Evolutionary conservation across 2,888 invertebrate genomes (phyloP), one percentile per base, ranked within the genome.

Genomic region (Actias luna): DNA sequence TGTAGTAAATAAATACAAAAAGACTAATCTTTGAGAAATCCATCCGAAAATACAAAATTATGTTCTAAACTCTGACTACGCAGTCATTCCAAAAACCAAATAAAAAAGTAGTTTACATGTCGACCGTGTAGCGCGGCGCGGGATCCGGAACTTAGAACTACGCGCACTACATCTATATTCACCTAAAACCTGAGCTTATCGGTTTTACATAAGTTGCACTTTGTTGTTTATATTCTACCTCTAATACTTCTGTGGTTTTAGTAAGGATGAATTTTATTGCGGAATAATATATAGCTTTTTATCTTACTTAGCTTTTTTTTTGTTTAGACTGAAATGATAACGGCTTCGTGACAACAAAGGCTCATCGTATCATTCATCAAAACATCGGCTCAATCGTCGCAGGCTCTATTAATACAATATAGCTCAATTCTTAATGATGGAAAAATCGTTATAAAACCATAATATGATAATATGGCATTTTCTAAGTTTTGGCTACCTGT

Each of bases 131-230:
- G n/a, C n/a, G n/a, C n/a, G n/a, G n/a, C n/a, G 29, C 55, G 27
- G 7, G 16, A 7, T 29, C 18, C 29, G n/a, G 55, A 55, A 55
- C 55, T 55, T 29, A 55, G 29, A 55, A 55, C 27, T 29, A 73
- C 76, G 76, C 69, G 70, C 64, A 63, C 72, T 70, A 70, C 73
- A 72, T 72, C 75, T 75, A 73, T 76, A 71, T 75, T 76, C 74
- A 74, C 73, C 76, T 74, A 73, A 75, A 71, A 70, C 74, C 74
- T 74, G 74, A 80, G 72, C 75, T 55, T 83, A 85, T 84, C 78
- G 83, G 80, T 84, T 83, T 79, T 77, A 79, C 78, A 83, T 83
- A 79, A 82, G 76, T 83, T 77, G 77, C 75, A 70, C 75, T 77
- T 75, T 74, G 74, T 78, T 73, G 74, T 77, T 77, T 77, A 77